Evolutionary conservation across 2,888 invertebrate species (phyloP), one percentile per base, ranked within the genome.

Genomic region (Podotricha telesiphe): DNA sequence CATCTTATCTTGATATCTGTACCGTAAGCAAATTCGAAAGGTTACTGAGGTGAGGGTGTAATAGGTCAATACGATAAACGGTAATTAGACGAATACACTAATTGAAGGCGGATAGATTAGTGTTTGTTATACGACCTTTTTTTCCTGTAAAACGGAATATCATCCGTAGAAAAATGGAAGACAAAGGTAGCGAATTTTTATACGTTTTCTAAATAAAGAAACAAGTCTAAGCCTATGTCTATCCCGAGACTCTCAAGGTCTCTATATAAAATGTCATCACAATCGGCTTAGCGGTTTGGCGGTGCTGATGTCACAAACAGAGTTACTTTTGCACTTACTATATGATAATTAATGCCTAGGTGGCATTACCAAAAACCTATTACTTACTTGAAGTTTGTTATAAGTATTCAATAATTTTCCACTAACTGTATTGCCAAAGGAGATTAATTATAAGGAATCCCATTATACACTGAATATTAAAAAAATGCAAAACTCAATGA

Each of bases 381-480:
- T n/a, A n/a, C n/a, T n/a, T n/a, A n/a, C n/a, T n/a, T n/a, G 48
- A 2, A 11, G 10, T 20, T 50, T 50, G 20, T 2, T 51, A 10
- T 22, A 56, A 11, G 7, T 37, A 19, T 58, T 40, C 40, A 42
- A 42, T 15, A 15, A 58, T 15, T 58, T 13, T 0, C 15, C 13
- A 42, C 15, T 19, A 37, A 58, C 40, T 15, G 19, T 19, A 58
- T 20, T 58, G 37, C 56, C 13, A 42, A 58, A 58, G 40, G 40
- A 58, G 56, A 19, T 15, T 58, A 58, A 42, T 58, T 20, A 42
- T 6, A 40, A 58, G 40, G n/a, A 56, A 58, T 40, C 40, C 56
- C 13, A 40, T 40, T 20, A 40, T 42, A 56, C 10, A 22, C 10
- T 56, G 19, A 40, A 37, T 34, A 34, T 55, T 34, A 55, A 17